These are phyloP conservation scores for Hippoglossus hippoglossus DNA, from an alignment of 2,797 vertebrate species.

Conservation along the genomic window DNA sequence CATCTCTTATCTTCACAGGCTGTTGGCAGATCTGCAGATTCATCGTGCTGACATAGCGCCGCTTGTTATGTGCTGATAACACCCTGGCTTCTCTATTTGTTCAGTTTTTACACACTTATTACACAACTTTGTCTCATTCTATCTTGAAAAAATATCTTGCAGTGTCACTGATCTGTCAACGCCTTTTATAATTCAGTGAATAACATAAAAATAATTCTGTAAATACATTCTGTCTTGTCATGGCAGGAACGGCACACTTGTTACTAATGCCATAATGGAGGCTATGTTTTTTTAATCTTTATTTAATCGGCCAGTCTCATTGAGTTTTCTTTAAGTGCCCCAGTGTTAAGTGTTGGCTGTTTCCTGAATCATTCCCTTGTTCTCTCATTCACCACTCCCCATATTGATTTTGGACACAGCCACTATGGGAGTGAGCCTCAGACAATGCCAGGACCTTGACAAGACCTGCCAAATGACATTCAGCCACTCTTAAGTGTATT, in stretches of 20 bases:
- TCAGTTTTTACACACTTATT: too few relatives aligned
- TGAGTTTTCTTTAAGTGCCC: neutral
- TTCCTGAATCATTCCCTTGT: neutral
- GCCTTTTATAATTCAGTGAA: too few relatives aligned
- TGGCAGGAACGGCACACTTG: neutral
- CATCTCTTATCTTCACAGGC: conserved; percentile 33
- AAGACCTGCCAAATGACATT: neutral
- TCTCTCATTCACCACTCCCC: neutral
- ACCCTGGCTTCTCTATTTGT: too few relatives aligned
- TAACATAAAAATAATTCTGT: too few relatives aligned
- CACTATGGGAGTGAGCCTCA: neutral
- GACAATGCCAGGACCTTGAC: neutral
- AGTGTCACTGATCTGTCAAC: too few relatives aligned
- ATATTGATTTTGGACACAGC: conserved; percentile 8
- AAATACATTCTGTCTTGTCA: neutral
- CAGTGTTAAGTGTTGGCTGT: neutral
- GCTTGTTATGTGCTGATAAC: too few relatives aligned
- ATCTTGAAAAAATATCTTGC: too few relatives aligned
- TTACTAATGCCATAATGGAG: neutral
- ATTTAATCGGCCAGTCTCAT: too few relatives aligned
- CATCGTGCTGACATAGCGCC: conserved; percentile 8
- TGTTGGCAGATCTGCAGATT: conserved; percentile 11
- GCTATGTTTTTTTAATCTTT: too few relatives aligned
- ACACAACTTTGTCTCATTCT: too few relatives aligned
- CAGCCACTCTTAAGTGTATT: neutral